Evolutionary conservation across 2,113 vertebrate species (phyloP), one percentile per base, ranked within the genome.

Genomic region (Baryphthengus martii): DNA sequence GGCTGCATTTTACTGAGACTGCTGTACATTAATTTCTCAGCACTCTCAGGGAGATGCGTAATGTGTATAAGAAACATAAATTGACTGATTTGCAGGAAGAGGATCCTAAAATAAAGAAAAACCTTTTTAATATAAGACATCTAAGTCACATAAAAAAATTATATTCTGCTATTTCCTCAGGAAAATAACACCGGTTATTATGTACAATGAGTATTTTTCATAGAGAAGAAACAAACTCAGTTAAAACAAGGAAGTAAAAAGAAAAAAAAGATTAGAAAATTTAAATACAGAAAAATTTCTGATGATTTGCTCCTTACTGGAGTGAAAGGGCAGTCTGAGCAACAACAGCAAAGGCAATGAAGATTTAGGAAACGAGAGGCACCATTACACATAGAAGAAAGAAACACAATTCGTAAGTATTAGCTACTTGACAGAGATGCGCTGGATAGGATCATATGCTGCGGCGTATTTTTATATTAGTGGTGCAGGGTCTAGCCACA

Each of bases 201-300:
- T 1, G 17, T 26, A 6, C 66, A 87, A 61, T 75, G 37, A 86
- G 53, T 75, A 84, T 79, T 94, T 94, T 93, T 93, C 82, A 44
- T 52, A 92, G 73, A 39, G 75, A 59, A 81, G 56, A 47, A 91
- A 59, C 18, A 95, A 97, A 96, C 37, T 62, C 40, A 47, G 88
- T 97, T 96, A 90, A 87, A 95, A 70, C 26, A 90, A 89, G 92
- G 90, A 94, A 96, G 87, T 89, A 94, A 84, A 92, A 89, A 78
- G 80, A 87, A 93, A 93, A 93, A 96, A 86, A 83, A 47, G 17
- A 93, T 96, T 93, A 93, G 37, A 84, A 94, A 93, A 88, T 40
- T 90, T 86, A 84, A 94, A 75, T 13, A 75, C n/a, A 62, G 76
- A 40, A 86, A 52, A 88, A 93, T 93, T 86, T 81, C 65, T 84